Evolutionary conservation across 37 sponge, comb jelly and placozoan species (phyloP).

Genomic region (Ianthella basta): DNA sequence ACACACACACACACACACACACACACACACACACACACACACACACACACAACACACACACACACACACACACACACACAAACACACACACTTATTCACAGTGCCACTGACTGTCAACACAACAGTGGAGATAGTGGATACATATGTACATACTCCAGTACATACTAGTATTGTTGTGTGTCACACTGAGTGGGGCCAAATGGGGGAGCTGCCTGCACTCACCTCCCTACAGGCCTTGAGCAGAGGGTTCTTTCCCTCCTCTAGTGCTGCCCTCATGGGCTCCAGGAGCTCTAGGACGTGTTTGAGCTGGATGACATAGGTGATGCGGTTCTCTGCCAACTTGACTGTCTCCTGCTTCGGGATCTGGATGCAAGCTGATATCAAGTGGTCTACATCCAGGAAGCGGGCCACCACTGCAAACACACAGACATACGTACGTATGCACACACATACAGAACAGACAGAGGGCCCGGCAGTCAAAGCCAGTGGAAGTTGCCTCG

Average conservation of each 20-base stretch:
- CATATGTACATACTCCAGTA: no score
- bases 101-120: no score
- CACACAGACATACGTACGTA: neutral
- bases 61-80: neutral
- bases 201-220: neutral
- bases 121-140: no score
- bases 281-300: conserved; percentile 91
- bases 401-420: conserved; percentile 75
- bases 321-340: conserved; percentile 91
- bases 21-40: neutral
- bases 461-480: no score
- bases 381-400: conserved; percentile 90
- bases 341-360: conserved; percentile 91
- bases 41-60: neutral
- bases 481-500: no score
- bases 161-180: neutral
- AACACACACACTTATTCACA: no score
- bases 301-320: conserved; percentile 86
- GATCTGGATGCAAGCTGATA: conserved; percentile 84
- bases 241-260: conserved; percentile 70
- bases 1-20: neutral
- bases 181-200: neutral
- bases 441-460: neutral
- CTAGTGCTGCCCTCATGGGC: conserved; percentile 68
- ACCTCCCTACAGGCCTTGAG: conserved; percentile 75